Base-by-base conservation (phyloP, 2,888 invertebrate species). In the Laothoe populi region DNA sequence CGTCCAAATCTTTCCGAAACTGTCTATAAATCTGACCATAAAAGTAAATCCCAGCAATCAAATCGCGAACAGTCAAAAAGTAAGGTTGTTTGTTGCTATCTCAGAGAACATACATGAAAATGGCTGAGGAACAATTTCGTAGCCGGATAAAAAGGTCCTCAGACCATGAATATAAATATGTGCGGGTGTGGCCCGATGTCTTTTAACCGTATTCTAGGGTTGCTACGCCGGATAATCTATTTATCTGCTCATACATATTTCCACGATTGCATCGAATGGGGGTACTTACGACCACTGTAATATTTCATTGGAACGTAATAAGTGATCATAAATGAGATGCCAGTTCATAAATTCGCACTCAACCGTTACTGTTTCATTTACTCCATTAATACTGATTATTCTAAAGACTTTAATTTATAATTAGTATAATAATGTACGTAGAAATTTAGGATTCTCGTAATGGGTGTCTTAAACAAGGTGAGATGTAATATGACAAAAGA, bases 1-100 rank as follows among this genome's bases (percentile, higher is more conserved):
- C 80, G 75, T 80, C 84, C 76, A 86, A 78, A 88, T 87, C 86
- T 84, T 78, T 79, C 75, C 75, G 80, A 80, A 86, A 86, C 84
- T 85, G 86, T 85, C 88, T 84, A 88, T 91, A 91, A 91, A 92
- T 87, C 87, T 88, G 88, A 86, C 79, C 88, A 86, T 91, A 91
- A 92, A 90, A 91, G 83, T 88, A 91, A 90, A 91, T 89, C 91
- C 90, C 78, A 70, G 84, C 90, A 90, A 91, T 91, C 90, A 91
- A 90, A 91, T 90, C 79, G 86, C 79, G 81, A 89, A 88, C 84
- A 86, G 78, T 83, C 79, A 86, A 87, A 88, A 87, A 88, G 86
- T 86, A 87, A 84, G 87, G 86, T 85, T 88, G 87, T 89, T 89
- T 89, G 88, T 87, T 87, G 84, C 83, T 87, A 85, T 87, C 83